Evolutionary conservation across 2,113 vertebrate species (phyloP), one percentile per base, ranked within the genome.

Genomic region (Illadopsis cleaveri): DNA sequence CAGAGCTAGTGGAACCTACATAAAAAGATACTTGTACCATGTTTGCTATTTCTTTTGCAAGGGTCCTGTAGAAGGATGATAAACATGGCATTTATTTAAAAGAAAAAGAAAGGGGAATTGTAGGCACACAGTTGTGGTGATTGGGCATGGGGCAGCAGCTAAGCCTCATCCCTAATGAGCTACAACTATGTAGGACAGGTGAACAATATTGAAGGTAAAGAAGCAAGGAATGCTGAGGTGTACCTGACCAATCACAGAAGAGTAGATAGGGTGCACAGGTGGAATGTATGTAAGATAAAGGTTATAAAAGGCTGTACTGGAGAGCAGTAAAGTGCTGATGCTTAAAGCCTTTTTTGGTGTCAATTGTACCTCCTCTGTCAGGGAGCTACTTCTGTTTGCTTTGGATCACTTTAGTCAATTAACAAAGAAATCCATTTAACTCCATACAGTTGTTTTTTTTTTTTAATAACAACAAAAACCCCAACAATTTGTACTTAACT

Each of bases 401-500:
- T 58, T 71, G 54, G 54, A 48, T 48, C 20, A 38, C 23, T 57
- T 80, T 11, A 33, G 42, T 58, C 15, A 44, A 10, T 12, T 53
- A 53, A 20, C 8, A 42, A 64, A n/a, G 40, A 25, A 65, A 73
- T 42, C 40, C 10, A 13, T 38, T 86, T 77, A 91, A 82, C 8
- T 51, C n/a, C 25, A 61, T 9, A 13, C 6, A 48, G 11, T 6
- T 42, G 3, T 56, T 75, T 54, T 69, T 35, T 4, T 1, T n/a
- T n/a, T n/a, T n/a, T n/a, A 25, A 62, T 4, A 48, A 22, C 3
- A 24, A 37, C 5, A 30, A 5, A 0, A 0, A 5, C 21, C 45
- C 45, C 45, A 33, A 22, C 13, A 37, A 17, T 71, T 33, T 17
- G 10, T 28, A 53, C 6, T 60, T 87, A 75, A 78, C 21, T 50